Percentiles rank a stretch among this genome's conserved stretches.
Conservation (phyloP, 2,797 vertebrate genomes). For the Chrosomus eos region DNA sequence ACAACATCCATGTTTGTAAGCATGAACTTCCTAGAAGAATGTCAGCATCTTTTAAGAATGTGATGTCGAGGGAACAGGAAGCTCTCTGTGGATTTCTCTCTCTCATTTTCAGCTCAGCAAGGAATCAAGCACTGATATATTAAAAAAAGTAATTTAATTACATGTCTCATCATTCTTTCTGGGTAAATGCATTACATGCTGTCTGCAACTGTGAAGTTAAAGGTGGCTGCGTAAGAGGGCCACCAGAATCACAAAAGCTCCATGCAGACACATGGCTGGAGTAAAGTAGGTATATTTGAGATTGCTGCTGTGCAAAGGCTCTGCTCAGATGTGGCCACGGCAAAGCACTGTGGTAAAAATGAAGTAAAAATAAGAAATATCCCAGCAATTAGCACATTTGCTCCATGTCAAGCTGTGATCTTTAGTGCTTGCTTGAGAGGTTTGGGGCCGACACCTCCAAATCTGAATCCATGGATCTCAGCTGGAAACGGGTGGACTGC, state of each 20-base stretch:
- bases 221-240: neutral
- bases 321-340: neutral
- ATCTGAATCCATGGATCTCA: neutral
- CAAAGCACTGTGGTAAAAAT: neutral
- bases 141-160: conserved; percentile 27
- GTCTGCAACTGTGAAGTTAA: neutral
- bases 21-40: neutral
- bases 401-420: neutral
- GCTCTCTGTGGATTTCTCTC: conserved; percentile 7
- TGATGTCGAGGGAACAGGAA: neutral
- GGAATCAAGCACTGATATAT: conserved; percentile 19
- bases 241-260: neutral
- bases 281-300: neutral
- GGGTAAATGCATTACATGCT: conserved; percentile 20
- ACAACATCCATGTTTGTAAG: neutral
- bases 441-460: neutral
- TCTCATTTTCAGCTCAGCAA: conserved; percentile 6
- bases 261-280: neutral
- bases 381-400: neutral
- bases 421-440: neutral
- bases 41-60: neutral
- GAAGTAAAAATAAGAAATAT: neutral
- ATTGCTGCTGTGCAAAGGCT: neutral
- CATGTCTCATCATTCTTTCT: conserved; percentile 26
- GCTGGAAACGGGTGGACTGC: neutral